A percentile compares a stretch with the other conserved stretches of the same genome.
Conservation (phyloP, 2,888 invertebrate genomes). For the Diplazon laetatorius region DNA sequence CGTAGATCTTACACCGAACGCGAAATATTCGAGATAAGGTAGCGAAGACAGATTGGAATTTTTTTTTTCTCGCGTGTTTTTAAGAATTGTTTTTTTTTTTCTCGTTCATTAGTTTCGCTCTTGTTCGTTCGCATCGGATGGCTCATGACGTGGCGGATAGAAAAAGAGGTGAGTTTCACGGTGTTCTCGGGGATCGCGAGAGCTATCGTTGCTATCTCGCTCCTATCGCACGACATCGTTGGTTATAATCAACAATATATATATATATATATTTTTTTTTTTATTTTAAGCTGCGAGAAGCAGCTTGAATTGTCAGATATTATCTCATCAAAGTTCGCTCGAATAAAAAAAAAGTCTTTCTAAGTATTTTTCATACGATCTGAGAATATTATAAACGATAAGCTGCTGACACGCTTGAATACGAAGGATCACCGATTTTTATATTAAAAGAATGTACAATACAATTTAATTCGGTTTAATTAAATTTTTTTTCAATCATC, state of each 20-base stretch:
- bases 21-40: slow-evolving; percentile 61
- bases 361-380: neutral
- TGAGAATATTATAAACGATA: neutral
- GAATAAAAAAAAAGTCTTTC: neutral
- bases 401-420: neutral
- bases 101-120: neutral
- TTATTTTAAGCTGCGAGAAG: neutral
- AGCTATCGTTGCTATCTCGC: slow-evolving; percentile 34
- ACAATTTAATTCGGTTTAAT: too few relatives aligned
- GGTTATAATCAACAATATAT: slow-evolving; percentile 2
- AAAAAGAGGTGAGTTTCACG: neutral
- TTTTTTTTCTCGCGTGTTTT: slow-evolving; percentile 25
- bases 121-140: slow-evolving; percentile 9
- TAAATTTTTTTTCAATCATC: too few relatives aligned
- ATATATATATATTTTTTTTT: too few relatives aligned
- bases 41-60: slow-evolving; percentile 51
- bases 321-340: neutral
- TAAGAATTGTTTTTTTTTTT: neutral
- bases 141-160: neutral
- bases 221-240: slow-evolving; percentile 24
- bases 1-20: slow-evolving; percentile 55
- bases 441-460: too few relatives aligned
- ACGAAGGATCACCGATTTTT: neutral
- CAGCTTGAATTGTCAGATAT: slow-evolving; percentile 2
- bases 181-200: neutral